These are phyloP conservation scores for Heliconius nattereri DNA, from an alignment of 1,140 invertebrate species.

Conservation along the genomic window DNA sequence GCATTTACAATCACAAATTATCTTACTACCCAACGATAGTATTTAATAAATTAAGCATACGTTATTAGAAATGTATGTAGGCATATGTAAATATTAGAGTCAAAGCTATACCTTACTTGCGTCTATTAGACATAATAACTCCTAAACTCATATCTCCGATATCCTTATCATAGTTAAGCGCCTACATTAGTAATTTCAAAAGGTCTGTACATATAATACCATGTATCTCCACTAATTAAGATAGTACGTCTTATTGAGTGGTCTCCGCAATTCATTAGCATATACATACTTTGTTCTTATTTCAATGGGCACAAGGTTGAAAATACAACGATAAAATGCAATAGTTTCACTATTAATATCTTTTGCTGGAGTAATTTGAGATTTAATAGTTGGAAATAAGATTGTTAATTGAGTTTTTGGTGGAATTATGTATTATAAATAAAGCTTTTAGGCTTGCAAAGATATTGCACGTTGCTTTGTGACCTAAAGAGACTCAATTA, in stretches of 20 bases:
- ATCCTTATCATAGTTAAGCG: constrained; percentile 41
- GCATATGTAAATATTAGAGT: neutral
- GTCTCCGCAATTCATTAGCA: constrained; percentile 61
- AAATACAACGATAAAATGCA: constrained; percentile 26
- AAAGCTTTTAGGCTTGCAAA: constrained; percentile 61
- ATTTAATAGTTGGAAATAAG: constrained; percentile 25
- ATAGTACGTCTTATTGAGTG: constrained; percentile 58
- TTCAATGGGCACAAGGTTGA: constrained; percentile 37
- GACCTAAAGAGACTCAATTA: constrained; percentile 68
- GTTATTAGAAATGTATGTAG: neutral
- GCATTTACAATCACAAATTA: too few relatives aligned
- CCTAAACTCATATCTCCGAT: constrained; percentile 32
- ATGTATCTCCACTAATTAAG: constrained; percentile 70
- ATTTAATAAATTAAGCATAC: neutral
- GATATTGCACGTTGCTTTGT: constrained; percentile 52
- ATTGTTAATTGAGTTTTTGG: constrained; percentile 31
- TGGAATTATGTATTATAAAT: constrained; percentile 47
- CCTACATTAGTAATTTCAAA: constrained; percentile 53
- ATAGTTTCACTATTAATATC: constrained; percentile 31
- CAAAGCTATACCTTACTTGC: neutral
- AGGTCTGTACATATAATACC: constrained; percentile 51
- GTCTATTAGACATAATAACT: constrained; percentile 16
- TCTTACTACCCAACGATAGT: too few relatives aligned
- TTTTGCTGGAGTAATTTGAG: constrained; percentile 16
- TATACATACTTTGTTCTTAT: constrained; percentile 41